These are phyloP conservation scores for Euphydryas editha DNA, from an alignment of 2,888 invertebrate species.

Conservation along the genomic window DNA sequence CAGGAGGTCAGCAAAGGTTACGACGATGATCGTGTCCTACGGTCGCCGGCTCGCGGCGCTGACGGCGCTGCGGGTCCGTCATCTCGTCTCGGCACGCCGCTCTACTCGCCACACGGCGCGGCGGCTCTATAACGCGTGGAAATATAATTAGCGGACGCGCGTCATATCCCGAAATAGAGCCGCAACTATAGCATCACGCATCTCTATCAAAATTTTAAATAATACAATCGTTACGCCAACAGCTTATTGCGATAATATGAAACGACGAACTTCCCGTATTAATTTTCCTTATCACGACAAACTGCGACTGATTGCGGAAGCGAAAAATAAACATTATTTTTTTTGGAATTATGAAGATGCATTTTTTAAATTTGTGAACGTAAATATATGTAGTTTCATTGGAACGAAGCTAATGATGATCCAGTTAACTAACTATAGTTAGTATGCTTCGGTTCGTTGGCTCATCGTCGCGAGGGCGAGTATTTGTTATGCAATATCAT, in stretches of 20 bases:
- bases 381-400: neutral
- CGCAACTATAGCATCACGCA: slow-evolving; percentile 23
- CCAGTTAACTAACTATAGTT: neutral
- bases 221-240: neutral
- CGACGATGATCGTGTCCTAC: neutral
- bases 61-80: neutral
- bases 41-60: neutral
- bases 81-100: too few species aligned
- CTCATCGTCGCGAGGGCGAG: slow-evolving; percentile 26
- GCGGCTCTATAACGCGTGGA: slow-evolving; percentile 11
- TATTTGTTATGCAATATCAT: slow-evolving; percentile 28
- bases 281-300: neutral
- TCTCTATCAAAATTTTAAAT: slow-evolving; percentile 16
- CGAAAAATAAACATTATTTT: too few species aligned
- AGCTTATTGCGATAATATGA: neutral
- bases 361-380: neutral
- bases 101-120: neutral
- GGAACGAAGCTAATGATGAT: neutral
- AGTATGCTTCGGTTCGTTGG: slow-evolving; percentile 19
- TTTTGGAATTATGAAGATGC: too few species aligned
- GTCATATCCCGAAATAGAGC: slow-evolving; percentile 41
- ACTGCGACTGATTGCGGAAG: too few species aligned
- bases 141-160: slow-evolving; percentile 30
- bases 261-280: too few species aligned
- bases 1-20: slow-evolving; percentile 1